phyloP scores from a whole-genome alignment of 2,797 vertebrate genomes.

The Eidolon dupreanum region DNA sequence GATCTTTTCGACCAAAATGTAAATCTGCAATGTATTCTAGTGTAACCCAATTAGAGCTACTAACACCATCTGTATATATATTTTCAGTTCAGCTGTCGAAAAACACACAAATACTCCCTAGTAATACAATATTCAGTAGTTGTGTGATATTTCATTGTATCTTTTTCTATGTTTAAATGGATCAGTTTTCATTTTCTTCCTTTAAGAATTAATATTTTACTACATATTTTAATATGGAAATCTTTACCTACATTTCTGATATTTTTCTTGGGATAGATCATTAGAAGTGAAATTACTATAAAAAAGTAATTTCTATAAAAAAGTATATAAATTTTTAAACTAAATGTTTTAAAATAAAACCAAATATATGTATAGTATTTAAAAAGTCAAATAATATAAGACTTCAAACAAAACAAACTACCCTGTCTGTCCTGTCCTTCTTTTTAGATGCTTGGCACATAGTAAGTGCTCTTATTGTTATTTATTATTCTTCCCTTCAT shows the following conservation, averaged over 20 bases:
- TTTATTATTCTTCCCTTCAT: not conserved
- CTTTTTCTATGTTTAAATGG: conserved; percentile 38
- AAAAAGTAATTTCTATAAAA: not conserved
- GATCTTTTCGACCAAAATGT: conserved; percentile 60
- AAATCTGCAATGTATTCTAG: conserved; percentile 59
- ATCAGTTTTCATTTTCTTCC: conserved; percentile 37
- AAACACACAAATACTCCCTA: conserved; percentile 36
- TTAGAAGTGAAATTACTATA: not conserved
- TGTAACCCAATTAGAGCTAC: conserved; percentile 61
- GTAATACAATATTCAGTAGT: conserved; percentile 16
- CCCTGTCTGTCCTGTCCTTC: not conserved
- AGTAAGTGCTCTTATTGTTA: not conserved
- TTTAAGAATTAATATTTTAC: conserved; percentile 46
- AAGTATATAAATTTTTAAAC: not conserved
- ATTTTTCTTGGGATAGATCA: not conserved
- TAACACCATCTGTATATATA: conserved; percentile 62
- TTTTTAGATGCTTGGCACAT: not conserved
- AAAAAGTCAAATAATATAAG: not conserved
- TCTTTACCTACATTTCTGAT: not conserved
- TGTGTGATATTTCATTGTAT: not conserved
- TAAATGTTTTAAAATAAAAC: conserved; percentile 35
- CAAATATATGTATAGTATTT: not conserved
- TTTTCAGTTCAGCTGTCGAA: conserved; percentile 57
- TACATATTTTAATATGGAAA: conserved; percentile 28
- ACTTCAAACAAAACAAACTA: not conserved